Evolutionary conservation across 2,113 vertebrate genomes (phyloP).

Genomic region (Aplodontia rufa): DNA sequence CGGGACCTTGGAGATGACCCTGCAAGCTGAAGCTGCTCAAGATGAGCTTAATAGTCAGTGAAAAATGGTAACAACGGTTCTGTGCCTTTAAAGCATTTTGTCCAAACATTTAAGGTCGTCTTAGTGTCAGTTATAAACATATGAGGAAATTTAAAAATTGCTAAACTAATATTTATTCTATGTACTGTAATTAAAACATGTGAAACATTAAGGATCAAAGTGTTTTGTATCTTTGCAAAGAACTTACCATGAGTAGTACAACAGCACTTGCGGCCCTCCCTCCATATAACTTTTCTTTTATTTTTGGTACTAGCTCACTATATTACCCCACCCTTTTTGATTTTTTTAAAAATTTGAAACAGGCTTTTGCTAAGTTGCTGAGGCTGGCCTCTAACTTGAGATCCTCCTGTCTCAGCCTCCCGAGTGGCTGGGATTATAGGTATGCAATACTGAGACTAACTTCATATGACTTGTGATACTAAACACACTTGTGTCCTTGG

Average conservation of each 20-base stretch:
- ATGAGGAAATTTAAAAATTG: background rate
- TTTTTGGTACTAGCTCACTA: no score
- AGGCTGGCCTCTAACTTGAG: no score
- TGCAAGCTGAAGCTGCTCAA: background rate
- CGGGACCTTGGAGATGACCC: fast-evolving
- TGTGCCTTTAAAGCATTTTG: background rate
- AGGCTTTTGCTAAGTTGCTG: no score
- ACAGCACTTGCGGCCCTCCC: fast-evolving
- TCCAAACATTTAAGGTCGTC: background rate
- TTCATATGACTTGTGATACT: fast-evolving
- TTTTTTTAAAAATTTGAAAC: no score
- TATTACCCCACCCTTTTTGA: no score
- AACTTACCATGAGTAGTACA: fast-evolving
- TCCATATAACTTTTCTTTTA: fast-evolving
- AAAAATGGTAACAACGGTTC: background rate
- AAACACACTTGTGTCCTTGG: fast-evolving
- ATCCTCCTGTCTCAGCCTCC: no score
- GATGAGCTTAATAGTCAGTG: fast-evolving
- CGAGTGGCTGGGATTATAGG: no score
- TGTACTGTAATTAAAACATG: background rate
- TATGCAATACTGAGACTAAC: no score
- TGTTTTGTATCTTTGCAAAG: background rate
- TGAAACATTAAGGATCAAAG: background rate
- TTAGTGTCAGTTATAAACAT: background rate
- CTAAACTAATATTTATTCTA: background rate